Evolutionary conservation across 1,140 invertebrate genomes (phyloP).

Genomic region (Mesaphorura yosii): DNA sequence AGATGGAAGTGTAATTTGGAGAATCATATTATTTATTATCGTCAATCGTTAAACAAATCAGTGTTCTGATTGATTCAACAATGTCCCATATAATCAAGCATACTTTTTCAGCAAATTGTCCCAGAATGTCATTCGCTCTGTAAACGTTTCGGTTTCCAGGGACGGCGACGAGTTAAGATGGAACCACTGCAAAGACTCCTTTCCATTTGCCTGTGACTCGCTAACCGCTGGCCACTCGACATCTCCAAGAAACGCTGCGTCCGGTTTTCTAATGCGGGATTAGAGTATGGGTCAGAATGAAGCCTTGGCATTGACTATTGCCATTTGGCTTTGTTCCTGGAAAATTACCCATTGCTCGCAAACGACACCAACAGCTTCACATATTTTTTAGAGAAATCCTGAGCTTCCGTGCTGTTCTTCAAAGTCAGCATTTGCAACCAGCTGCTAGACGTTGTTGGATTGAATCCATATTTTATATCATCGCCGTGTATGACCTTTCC

Average conservation of each 20-base stretch:
- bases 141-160: background rate
- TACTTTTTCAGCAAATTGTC: too few relatives aligned
- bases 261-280: background rate
- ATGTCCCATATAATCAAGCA: too few relatives aligned
- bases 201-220: background rate
- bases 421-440: too few relatives aligned
- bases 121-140: background rate
- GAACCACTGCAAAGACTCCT: background rate
- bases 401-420: too few relatives aligned
- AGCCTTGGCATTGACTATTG: too few relatives aligned
- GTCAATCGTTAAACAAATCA: too few relatives aligned
- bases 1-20: too few relatives aligned
- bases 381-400: slow-evolving; percentile 7
- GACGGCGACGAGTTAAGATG: background rate
- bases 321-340: background rate
- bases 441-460: background rate
- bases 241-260: background rate
- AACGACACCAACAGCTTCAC: slow-evolving; percentile 13
- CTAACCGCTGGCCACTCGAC: background rate
- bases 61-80: too few relatives aligned
- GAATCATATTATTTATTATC: too few relatives aligned
- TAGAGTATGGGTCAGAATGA: background rate
- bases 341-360: slow-evolving; percentile 9
- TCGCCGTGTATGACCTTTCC: slow-evolving; percentile 6
- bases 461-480: slow-evolving; percentile 1